Conservation (phyloP, 2,888 invertebrate genomes). For the Halictus quadricinctus region DNA sequence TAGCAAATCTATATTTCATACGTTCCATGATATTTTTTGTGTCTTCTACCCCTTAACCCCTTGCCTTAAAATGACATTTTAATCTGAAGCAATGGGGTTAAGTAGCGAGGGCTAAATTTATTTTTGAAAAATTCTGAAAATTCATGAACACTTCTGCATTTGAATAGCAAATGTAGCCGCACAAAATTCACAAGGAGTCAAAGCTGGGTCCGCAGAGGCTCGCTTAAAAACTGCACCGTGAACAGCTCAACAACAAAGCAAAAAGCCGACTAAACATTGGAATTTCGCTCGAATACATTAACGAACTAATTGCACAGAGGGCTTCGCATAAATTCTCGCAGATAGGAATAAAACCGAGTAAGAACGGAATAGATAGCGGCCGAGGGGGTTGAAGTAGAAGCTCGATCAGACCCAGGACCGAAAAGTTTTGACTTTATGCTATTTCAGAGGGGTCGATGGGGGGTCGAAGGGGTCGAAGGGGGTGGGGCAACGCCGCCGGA, state of each 20-base stretch:
- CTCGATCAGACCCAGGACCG: conserved; percentile 26
- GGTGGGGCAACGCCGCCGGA: conserved; percentile 37
- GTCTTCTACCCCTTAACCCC: no score
- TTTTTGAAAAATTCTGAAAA: not conserved
- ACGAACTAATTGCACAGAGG: not conserved
- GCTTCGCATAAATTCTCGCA: not conserved
- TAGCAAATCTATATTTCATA: not conserved
- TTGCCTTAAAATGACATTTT: no score
- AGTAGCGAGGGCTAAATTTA: not conserved
- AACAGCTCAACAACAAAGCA: not conserved
- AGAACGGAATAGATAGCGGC: conserved; percentile 5
- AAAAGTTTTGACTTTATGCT: conserved; percentile 42
- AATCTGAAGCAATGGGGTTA: not conserved
- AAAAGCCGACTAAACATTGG: not conserved
- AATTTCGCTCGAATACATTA: not conserved
- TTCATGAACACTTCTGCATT: not conserved
- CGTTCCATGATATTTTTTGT: not conserved
- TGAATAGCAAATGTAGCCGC: not conserved
- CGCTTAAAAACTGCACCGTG: not conserved
- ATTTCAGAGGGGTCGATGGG: conserved; percentile 8
- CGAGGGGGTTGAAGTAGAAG: not conserved
- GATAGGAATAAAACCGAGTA: not conserved
- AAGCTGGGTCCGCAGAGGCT: not conserved
- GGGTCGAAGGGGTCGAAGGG: not conserved
- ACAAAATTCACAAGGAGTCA: not conserved